Base-by-base conservation (phyloP, 1,140 invertebrate species). In the Drosophila lowei region DNA sequence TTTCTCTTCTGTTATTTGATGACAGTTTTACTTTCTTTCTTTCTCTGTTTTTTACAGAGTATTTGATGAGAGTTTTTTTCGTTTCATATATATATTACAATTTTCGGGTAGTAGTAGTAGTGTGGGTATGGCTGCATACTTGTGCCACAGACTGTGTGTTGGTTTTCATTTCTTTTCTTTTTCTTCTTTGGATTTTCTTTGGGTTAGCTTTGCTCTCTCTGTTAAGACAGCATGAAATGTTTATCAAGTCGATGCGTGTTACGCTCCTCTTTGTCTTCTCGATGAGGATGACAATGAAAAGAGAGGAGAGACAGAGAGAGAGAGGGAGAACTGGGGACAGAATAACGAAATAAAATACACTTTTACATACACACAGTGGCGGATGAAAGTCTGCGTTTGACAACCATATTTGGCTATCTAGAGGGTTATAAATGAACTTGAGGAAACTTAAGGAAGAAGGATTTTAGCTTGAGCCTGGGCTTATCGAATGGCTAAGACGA, bases 281-380 rank as follows among this genome's bases (percentile, higher is more conserved):
- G 9, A 38, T 38, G 34, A 2, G 30, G 3, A 34, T 1, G 2
- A 34, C 9, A 38, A 38, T 38, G 34, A 1, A 1, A 13, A 4
- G 34, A 38, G 9, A 3, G 34, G 1, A 38, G 34, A 38, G 34
- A 13, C 8, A 38, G 34, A 1, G 3, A 13, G 11, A 13, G 34
- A 13, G 8, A 11, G 34, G 46, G 18, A 23, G 30, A 41, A 55
- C 65, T 30, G 68, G 60, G 53, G 56, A 48, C 53, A 46, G 55
- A 44, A 60, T 81, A 81, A 73, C 77, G 78, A 73, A 80, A 76
- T 80, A 75, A 66, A 76, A 54, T 56, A 61, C 57, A 63, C 61
- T n/a, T 2, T 48, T 44, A 42, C 25, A 48, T 25, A 15, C 16
- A 43, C 9, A 30, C 28, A 58, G 21, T 47, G 43, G 34, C 23